phyloP scores from a whole-genome alignment of 1,140 invertebrate genomes.

The Nebria ingens region DNA sequence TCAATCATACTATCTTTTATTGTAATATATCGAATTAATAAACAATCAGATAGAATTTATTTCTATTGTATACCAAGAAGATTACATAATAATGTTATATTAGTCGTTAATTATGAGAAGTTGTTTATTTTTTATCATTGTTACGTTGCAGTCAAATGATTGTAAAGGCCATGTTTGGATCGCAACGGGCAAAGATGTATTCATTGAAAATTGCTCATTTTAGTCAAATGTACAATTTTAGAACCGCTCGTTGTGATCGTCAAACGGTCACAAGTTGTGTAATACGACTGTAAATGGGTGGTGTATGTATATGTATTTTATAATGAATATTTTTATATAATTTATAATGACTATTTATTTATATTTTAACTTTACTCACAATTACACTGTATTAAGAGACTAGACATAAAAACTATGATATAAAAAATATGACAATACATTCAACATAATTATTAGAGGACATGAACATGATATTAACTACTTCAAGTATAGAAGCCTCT shows the following conservation, averaged over 20 bases:
- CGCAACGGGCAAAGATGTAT: no score
- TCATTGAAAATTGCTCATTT: background rate
- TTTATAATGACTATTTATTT: constrained; percentile 3
- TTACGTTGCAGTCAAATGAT: constrained; percentile 1
- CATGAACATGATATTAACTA: no score
- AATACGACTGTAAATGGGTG: background rate
- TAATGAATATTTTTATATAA: constrained; percentile 9
- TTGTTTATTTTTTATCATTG: constrained; percentile 2
- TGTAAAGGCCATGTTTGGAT: background rate
- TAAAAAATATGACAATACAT: no score
- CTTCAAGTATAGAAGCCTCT: no score
- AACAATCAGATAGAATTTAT: constrained; percentile 6
- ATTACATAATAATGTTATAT: background rate
- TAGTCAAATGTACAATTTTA: background rate
- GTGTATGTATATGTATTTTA: constrained; percentile 7
- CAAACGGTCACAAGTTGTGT: background rate
- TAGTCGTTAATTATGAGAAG: background rate
- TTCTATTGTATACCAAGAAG: constrained; percentile 3
- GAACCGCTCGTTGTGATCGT: background rate
- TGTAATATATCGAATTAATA: constrained; percentile 3
- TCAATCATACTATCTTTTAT: background rate
- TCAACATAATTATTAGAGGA: no score
- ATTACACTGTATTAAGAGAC: background rate
- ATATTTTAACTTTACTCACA: background rate
- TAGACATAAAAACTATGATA: background rate